Base-by-base conservation (phyloP, 1,140 invertebrate species). In the Adoxophyes honmai region DNA sequence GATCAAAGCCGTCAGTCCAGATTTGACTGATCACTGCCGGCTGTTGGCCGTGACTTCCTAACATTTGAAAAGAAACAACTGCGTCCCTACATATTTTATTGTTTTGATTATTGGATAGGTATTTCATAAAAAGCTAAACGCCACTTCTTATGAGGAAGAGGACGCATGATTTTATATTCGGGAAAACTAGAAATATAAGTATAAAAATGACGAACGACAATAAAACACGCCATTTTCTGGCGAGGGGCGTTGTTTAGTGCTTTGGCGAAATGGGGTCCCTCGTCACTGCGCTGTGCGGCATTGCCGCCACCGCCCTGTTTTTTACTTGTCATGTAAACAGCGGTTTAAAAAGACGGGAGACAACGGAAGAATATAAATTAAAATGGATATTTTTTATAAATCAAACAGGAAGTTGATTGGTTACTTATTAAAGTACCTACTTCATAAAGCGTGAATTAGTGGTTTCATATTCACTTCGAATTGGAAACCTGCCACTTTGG, bases 201-300 rank as follows among this genome's bases (percentile, higher is more conserved):
- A 48, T 18, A 48, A 48, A 48, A 48, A 48, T 48, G 42, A 48
- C 16, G 9, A 48, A 48, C 16, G 42, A 21, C 15, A 21, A 48
- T 48, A 48, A 48, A 48, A 48, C 42, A 48, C 42, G 42, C 42
- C 21, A 11, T 48, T 48, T 33, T 48, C 42, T 48, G 42, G 42
- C 11, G 42, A 21, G n/a, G 42, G 42, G 18, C 42, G 42, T 18
- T 28, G 42, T 16, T 28, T 28, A 48, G 42, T 18, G 42, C n/a
- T 28, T 28, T 28, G 42, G 10, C 42, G 42, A 18, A 44, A 16
- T 16, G 39, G 10, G 16, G 39, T 6, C 21, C 21, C 39, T 44
- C 39, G 39, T 14, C 39, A 11, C n/a, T 44, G 39, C 39, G 42
- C 21, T 28, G 42, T 18, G 42, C 13, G 16, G 16, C 42, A 18